A percentile compares a stretch with the other conserved stretches of the same genome.
phyloP scores from a whole-genome alignment of 1,140 invertebrate species.

The Heliothis subflexa region DNA sequence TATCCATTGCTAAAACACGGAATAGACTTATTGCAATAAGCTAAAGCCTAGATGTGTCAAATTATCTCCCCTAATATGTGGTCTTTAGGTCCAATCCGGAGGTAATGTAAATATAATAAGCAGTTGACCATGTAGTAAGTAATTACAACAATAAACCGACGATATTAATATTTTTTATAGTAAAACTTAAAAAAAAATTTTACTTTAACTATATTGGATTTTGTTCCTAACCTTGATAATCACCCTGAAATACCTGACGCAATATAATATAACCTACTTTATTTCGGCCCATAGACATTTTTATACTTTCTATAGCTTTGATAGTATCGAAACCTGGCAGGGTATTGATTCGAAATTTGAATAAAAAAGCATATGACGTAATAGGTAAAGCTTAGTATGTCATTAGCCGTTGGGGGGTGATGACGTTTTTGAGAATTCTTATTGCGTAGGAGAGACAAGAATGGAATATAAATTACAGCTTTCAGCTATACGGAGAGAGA shows the following conservation, averaged over 20 bases:
- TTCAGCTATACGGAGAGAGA: slow-evolving; percentile 6
- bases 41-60: too few relatives aligned
- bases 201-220: neutral
- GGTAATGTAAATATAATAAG: too few relatives aligned
- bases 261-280: neutral
- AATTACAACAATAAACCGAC: too few relatives aligned
- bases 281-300: neutral
- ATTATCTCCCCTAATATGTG: too few relatives aligned
- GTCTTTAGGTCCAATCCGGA: too few relatives aligned
- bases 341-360: slow-evolving; percentile 16
- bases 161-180: too few relatives aligned
- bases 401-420: slow-evolving; percentile 3
- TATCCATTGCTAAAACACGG: too few relatives aligned
- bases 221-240: neutral
- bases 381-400: neutral
- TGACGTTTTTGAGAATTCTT: neutral
- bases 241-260: neutral
- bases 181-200: too few relatives aligned
- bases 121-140: too few relatives aligned
- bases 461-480: slow-evolving; percentile 40
- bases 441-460: slow-evolving; percentile 20
- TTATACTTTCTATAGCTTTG: neutral
- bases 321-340: neutral
- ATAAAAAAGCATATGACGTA: slow-evolving; percentile 17
- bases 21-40: too few relatives aligned